phyloP scores from a whole-genome alignment of 2,888 invertebrate species.

The Actias luna region DNA sequence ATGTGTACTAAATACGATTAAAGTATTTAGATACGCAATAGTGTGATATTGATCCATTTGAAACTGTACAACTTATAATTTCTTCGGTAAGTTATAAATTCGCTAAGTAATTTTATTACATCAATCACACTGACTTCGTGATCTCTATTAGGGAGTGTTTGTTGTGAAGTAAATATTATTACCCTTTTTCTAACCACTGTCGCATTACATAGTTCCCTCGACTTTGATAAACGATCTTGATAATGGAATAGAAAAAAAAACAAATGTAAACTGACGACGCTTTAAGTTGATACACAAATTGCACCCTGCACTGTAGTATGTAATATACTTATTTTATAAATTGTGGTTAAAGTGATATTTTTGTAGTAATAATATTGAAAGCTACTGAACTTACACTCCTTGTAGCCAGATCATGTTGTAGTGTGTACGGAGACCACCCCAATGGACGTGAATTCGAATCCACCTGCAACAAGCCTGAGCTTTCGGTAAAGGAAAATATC shows the following conservation, averaged over 20 bases:
- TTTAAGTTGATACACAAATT: conserved; percentile 4
- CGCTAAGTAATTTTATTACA: neutral
- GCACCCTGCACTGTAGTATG: neutral
- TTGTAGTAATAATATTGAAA: neutral
- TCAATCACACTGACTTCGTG: conserved; percentile 20
- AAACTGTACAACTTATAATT: neutral
- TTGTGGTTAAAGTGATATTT: neutral
- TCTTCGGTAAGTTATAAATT: neutral
- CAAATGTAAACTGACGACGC: conserved; percentile 8
- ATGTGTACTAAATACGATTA: neutral
- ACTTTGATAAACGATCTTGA: conserved; percentile 39
- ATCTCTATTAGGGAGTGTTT: conserved; percentile 30
- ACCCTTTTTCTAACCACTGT: conserved; percentile 32
- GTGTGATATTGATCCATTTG: neutral
- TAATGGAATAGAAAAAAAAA: conserved; percentile 29
- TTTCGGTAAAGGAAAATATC: too few species aligned
- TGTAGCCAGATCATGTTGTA: too few species aligned
- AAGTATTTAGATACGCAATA: neutral
- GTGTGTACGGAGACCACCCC: too few species aligned
- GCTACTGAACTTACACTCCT: too few species aligned
- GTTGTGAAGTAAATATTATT: conserved; percentile 35
- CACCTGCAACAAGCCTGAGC: too few species aligned
- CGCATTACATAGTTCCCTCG: conserved; percentile 38
- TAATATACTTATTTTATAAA: neutral
- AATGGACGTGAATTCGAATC: too few species aligned